Conservation (phyloP, 1,140 invertebrate genomes). For the Drosophila kikkawai region DNA sequence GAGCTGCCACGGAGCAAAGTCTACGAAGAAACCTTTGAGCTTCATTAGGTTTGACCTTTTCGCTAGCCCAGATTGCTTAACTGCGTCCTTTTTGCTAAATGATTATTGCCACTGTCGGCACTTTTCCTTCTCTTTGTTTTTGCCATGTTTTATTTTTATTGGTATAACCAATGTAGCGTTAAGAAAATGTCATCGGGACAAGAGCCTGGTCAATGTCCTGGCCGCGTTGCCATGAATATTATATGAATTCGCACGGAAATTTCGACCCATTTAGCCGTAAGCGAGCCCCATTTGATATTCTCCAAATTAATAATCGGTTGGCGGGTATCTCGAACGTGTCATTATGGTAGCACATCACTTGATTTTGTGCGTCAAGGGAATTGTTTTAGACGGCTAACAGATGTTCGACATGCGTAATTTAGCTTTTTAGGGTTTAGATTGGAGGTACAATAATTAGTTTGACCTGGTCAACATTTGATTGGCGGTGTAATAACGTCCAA, state of each 20-base stretch:
- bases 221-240: constrained; percentile 42
- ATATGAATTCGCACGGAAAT: constrained; percentile 39
- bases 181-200: constrained; percentile 61
- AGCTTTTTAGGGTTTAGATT: neutral
- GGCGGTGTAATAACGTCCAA: constrained; percentile 1
- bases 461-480: neutral
- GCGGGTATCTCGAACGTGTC: constrained; percentile 15
- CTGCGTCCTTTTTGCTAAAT: constrained; percentile 27
- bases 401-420: constrained; percentile 27
- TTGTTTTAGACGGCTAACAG: constrained; percentile 25
- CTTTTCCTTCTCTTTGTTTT: constrained; percentile 11
- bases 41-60: constrained; percentile 70
- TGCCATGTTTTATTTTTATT: constrained; percentile 31
- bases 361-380: constrained; percentile 16
- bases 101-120: constrained; percentile 30
- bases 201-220: constrained; percentile 35
- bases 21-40: constrained; percentile 44
- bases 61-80: constrained; percentile 20
- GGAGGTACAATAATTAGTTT: constrained; percentile 4
- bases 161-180: constrained; percentile 51
- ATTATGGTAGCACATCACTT: constrained; percentile 14
- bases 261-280: constrained; percentile 42
- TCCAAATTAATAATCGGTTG: constrained; percentile 31
- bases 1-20: constrained; percentile 55
- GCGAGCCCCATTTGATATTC: constrained; percentile 19